Base-by-base conservation (phyloP, 2,797 vertebrate species). In the Sarcoramphus papa region DNA sequence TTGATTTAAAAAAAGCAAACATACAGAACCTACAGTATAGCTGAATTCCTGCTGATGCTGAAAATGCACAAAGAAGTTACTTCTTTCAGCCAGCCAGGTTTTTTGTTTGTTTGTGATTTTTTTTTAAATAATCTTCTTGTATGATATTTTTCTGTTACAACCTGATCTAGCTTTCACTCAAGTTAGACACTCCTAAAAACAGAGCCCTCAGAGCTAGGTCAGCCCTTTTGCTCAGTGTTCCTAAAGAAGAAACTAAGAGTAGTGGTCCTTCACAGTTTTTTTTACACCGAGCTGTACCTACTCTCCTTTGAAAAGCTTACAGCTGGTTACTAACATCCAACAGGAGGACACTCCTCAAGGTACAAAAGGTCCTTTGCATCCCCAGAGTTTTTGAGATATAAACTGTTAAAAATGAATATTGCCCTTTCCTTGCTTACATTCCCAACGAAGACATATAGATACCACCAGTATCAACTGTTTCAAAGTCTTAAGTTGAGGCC, bases 401-500 rank as follows among this genome's bases (percentile, higher is more conserved):
- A 75, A 28, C 7, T 15, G 30, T 14, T 77, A 13, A 68, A 84
- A 69, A 40, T 9, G 1, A 91, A 45, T 11, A 17, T 33, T 0
- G 5, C 23, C 45, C 40, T 67, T 20, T 56, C 43, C 43, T 89
- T 54, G 47, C 40, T 76, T 23, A 14, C 0, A 0, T 25, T 73
- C 19, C 54, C 35, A 37, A 5, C 2, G 5, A 89, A 83, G 45
- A 43, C 1, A 1, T 24, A 19, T 0, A 18, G 54, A 57, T 27
- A 73, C 5, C 1, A 0, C 15, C 37, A 56, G 27, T 0, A 88
- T 8, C 16, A n/a, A 24, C 4, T 15, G 28, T n/a, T 80, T 28
- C 47, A 22, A 37, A 35, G 28, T 15, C 64, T 31, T 40, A 28
- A 30, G 12, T 7, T 11, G 30, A 53, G 47, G 47, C 16, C 12